phyloP scores from a whole-genome alignment of 1,140 invertebrate species.

The Drosophila bocki region DNA sequence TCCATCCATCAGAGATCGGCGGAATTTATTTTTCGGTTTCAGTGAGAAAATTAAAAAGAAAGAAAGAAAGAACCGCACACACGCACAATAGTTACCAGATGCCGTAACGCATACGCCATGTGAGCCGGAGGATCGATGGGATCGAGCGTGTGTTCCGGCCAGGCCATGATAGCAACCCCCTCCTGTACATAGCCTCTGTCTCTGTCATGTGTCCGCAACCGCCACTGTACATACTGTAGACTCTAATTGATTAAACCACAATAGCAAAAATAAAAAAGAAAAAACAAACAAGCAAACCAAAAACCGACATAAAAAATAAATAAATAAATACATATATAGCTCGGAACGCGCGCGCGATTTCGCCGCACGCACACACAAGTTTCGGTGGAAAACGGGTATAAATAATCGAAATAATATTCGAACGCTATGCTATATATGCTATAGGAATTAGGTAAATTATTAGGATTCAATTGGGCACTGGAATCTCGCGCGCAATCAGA shows the following conservation, averaged over 20 bases:
- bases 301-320: slow-evolving; percentile 22
- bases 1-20: slow-evolving; percentile 22
- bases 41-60: slow-evolving; percentile 5
- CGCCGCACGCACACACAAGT: slow-evolving; percentile 68
- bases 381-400: slow-evolving; percentile 84
- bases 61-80: neutral
- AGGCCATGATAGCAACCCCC: slow-evolving; percentile 44
- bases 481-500: slow-evolving; percentile 55
- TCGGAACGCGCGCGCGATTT: slow-evolving; percentile 41
- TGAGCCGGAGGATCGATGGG: slow-evolving; percentile 68
- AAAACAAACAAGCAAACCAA: slow-evolving; percentile 11
- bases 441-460: slow-evolving; percentile 73
- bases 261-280: slow-evolving; percentile 7
- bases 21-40: slow-evolving; percentile 40
- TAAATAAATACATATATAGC: slow-evolving; percentile 22
- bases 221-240: slow-evolving; percentile 52
- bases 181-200: slow-evolving; percentile 61
- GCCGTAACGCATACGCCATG: slow-evolving; percentile 55
- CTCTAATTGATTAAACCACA: slow-evolving; percentile 49
- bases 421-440: slow-evolving; percentile 36
- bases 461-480: slow-evolving; percentile 58
- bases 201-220: slow-evolving; percentile 32
- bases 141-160: slow-evolving; percentile 64
- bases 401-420: slow-evolving; percentile 65
- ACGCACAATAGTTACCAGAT: slow-evolving; percentile 5